Percentiles rank a stretch among this genome's conserved stretches.
These are phyloP conservation scores for Azemiops feae DNA, from an alignment of 2,113 vertebrate species.

Conservation along the genomic window DNA sequence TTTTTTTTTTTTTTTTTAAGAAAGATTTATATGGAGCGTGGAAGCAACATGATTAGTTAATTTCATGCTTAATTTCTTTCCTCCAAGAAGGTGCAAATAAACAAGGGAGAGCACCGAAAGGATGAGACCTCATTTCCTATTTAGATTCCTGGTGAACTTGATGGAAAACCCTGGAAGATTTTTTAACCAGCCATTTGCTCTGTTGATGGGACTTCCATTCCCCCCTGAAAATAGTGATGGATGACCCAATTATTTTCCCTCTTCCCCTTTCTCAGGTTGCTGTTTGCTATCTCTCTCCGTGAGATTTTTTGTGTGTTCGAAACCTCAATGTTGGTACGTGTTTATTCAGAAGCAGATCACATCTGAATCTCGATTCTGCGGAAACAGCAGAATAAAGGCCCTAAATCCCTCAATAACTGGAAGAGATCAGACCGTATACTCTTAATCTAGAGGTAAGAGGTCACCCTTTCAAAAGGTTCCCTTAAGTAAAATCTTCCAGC, in stretches of 20 bases:
- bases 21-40: neutral
- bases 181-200: neutral
- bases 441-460: neutral
- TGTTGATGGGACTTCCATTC: neutral
- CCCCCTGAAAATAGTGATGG: neutral
- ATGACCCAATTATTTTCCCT: neutral
- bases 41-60: neutral
- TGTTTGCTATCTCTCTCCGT: neutral
- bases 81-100: neutral
- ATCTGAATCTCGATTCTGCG: neutral
- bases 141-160: neutral
- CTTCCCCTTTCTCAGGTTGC: neutral
- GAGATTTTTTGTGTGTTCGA: neutral
- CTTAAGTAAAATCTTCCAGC: neutral
- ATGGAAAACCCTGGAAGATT: neutral
- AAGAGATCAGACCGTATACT: too few relatives aligned
- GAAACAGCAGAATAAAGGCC: neutral
- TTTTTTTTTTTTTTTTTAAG: neutral
- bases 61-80: conserved; percentile 19
- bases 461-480: neutral
- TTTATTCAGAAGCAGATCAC: neutral
- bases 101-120: neutral
- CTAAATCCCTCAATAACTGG: too few relatives aligned
- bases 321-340: neutral
- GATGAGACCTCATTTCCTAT: neutral